phyloP scores from a whole-genome alignment of 2,888 invertebrate species.

The Chymomyza procnemis region DNA sequence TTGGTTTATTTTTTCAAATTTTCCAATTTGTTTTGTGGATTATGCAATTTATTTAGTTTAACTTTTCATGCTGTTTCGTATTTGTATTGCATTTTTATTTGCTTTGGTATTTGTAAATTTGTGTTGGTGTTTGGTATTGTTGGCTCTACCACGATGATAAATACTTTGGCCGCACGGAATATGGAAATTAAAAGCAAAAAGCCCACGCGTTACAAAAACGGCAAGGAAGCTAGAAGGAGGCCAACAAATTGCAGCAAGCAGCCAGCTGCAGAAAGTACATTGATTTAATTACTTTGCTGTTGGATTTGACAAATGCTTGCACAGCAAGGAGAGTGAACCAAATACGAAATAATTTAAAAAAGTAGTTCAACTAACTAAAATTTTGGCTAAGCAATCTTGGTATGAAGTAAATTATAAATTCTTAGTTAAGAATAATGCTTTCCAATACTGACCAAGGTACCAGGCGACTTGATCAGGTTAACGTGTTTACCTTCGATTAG shows the following conservation, averaged over 20 bases:
- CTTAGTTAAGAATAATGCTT: too few species aligned
- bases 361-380: constrained; percentile 10
- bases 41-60: constrained; percentile 61
- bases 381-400: constrained; percentile 19
- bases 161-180: constrained; percentile 71
- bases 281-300: constrained; percentile 51
- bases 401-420: too few species aligned
- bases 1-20: constrained; percentile 50
- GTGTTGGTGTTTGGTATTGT: not conserved
- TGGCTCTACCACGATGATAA: constrained; percentile 54
- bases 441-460: too few species aligned
- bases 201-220: not conserved
- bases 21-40: constrained; percentile 60
- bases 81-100: constrained; percentile 17
- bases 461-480: too few species aligned
- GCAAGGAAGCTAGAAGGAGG: not conserved
- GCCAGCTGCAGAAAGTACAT: constrained; percentile 27
- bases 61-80: constrained; percentile 38
- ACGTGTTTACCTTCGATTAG: too few species aligned
- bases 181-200: constrained; percentile 62
- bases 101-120: constrained; percentile 8
- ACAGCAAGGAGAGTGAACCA: not conserved
- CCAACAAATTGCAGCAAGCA: constrained; percentile 12
- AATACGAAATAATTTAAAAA: constrained; percentile 14
- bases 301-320: not conserved